phyloP scores from a whole-genome alignment of 1,140 invertebrate genomes.

The Vanessa atalanta region DNA sequence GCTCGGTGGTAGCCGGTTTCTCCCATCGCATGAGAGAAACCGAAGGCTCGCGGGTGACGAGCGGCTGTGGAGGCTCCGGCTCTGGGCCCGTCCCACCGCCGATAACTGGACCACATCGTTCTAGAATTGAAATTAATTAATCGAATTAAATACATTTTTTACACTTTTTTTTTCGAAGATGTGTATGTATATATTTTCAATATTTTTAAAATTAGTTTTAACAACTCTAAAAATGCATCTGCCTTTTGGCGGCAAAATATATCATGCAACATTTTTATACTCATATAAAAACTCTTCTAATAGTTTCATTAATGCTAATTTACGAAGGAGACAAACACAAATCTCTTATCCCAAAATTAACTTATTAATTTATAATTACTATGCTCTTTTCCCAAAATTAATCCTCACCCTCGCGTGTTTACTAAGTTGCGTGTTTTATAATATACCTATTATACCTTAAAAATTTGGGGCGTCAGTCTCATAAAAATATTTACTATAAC shows the following conservation, averaged over 20 bases:
- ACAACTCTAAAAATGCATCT: background rate
- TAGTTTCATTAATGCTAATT: background rate
- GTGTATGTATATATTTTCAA: no score
- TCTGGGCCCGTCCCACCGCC: conserved; percentile 67
- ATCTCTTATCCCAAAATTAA: no score
- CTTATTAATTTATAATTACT: no score
- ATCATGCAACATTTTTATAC: background rate
- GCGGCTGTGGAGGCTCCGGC: conserved; percentile 71
- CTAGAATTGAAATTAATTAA: conserved; percentile 47
- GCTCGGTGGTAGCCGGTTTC: conserved; percentile 60
- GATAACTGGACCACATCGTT: conserved; percentile 78
- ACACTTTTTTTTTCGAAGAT: no score
- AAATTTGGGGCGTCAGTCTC: conserved; percentile 13
- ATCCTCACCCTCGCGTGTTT: conserved; percentile 8
- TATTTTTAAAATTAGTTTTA: no score
- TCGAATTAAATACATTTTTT: no score
- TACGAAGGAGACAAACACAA: background rate
- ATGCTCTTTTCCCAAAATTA: conserved; percentile 4
- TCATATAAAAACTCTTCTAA: background rate
- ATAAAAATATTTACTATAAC: conserved; percentile 13
- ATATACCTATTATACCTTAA: background rate
- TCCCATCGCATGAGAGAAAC: conserved; percentile 77
- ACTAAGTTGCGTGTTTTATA: conserved; percentile 16
- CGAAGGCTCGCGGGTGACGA: conserved; percentile 71
- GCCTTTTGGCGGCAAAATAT: background rate